Base-by-base conservation (phyloP, 2,888 invertebrate genomes). In the Platycheirus albimanus region DNA sequence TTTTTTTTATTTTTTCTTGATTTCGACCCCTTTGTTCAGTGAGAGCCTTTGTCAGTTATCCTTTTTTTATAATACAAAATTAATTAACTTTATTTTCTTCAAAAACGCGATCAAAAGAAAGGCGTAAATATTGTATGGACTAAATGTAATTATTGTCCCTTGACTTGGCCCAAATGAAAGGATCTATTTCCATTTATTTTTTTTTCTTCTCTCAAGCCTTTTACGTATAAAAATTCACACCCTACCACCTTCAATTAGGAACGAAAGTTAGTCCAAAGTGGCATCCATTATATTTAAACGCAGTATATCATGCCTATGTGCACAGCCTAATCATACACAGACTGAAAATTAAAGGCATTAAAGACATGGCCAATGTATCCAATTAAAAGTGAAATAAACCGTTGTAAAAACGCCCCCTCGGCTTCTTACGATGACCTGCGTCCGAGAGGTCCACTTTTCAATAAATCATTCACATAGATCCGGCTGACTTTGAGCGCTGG, bases 71-170 rank as follows among this genome's bases (percentile, higher is more conserved):
- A 63, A 43, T 64, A 56, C 51, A 43, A 54, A 72, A 67, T 63
- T 72, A 80, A 80, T 75, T 80, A 56, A 51, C 75, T 75, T 64
- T 30, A 75, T 75, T 80, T 56, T 54, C 38, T 58, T 69, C 70
- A 45, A 51, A 49, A 51, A 58, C 64, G 30, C 69, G 70, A 75
- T 80, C 64, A 38, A 51, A 56, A 33, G 30, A 36, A 70, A 75
- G 69, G 51, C 54, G 75, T 71, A 49, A 41, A 61, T 52, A 63
- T 24, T 24, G 20, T 11, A 43, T 10, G 58, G 7, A 56, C n/a
- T 72, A 56, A 52, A 63, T 51, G 49, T 75, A 70, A 75, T 80
- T 80, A 80, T 80, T 51, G 19, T 54, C 28, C 69, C 69, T 45
- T 28, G 56, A 75, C 17, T 75, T 49, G 54, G 41, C 33, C 24